phyloP scores from a whole-genome alignment of 2,888 invertebrate genomes.

The Pachycephus smyrnensis region DNA sequence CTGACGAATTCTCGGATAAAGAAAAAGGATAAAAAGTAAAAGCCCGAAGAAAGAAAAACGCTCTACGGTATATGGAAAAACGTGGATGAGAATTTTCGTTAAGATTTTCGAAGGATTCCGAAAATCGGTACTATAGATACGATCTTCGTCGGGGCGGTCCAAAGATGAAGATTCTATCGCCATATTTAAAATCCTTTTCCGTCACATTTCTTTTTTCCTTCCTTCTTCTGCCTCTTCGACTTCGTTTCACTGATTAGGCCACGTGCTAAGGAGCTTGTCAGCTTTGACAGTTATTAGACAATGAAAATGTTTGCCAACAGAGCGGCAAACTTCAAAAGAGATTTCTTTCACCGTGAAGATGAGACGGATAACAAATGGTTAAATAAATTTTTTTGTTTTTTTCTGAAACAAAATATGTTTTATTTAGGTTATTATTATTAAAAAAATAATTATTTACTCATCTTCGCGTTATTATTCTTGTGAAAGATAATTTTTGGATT shows the following conservation, averaged over 20 bases:
- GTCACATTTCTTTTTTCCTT: not conserved
- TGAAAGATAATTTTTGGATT: not conserved
- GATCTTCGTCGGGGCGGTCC: not conserved
- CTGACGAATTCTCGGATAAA: not conserved
- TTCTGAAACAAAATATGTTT: not conserved
- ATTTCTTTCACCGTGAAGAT: not conserved
- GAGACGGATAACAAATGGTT: not conserved
- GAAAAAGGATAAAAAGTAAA: not conserved
- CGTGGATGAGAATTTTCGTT: conserved; percentile 12
- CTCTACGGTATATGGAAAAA: not conserved
- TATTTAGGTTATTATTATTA: not conserved
- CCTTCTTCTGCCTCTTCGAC: not conserved
- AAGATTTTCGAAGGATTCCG: not conserved
- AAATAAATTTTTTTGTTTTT: too few species aligned
- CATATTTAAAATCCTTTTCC: not conserved
- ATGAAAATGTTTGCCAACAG: conserved; percentile 7
- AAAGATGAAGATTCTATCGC: not conserved
- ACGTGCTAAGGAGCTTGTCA: conserved; percentile 1
- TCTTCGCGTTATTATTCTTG: too few species aligned
- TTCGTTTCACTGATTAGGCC: not conserved
- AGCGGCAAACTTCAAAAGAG: not conserved
- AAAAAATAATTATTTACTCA: too few species aligned
- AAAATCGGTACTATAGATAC: not conserved
- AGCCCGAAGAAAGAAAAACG: not conserved
- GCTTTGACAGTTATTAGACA: not conserved